Conservation (phyloP, 2,888 invertebrate species). For the Pterobdella sp. region DNA sequence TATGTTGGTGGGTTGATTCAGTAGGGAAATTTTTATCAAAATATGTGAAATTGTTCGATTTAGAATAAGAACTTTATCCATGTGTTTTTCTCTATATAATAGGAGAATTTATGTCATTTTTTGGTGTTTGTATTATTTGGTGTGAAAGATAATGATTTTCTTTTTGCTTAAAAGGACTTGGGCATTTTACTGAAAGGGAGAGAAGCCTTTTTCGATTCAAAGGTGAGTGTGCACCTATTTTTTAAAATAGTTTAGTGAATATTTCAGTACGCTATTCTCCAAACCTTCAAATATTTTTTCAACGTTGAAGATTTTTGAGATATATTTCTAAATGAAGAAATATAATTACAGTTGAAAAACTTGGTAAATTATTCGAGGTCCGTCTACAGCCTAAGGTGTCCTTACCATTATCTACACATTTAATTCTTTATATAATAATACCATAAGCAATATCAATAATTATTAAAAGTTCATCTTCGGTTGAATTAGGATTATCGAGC, state of each 20-base stretch:
- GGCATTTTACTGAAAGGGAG: not conserved
- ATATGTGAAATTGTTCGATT: not conserved
- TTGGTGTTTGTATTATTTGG: not conserved
- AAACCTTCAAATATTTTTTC: too few relatives aligned
- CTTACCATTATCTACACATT: too few relatives aligned
- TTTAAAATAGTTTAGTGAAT: not conserved
- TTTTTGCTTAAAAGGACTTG: not conserved
- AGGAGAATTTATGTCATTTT: too few relatives aligned
- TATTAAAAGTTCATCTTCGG: too few relatives aligned
- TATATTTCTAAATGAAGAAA: not conserved
- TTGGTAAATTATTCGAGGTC: not conserved
- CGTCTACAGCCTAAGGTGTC: not conserved
- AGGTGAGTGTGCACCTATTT: too few relatives aligned
- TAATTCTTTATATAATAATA: too few relatives aligned
- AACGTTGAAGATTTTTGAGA: too few relatives aligned
- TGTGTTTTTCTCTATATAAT: too few relatives aligned
- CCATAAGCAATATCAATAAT: too few relatives aligned
- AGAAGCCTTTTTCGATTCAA: slow-evolving; percentile 2
- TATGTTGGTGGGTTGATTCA: not conserved
- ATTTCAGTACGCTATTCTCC: not conserved
- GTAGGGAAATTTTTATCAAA: not conserved
- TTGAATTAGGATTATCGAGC: too few relatives aligned
- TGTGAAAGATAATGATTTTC: not conserved
- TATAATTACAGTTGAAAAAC: not conserved
- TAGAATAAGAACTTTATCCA: too few relatives aligned